These are phyloP conservation scores for Caerostris extrusa DNA, from an alignment of 1,140 invertebrate species.

Conservation along the genomic window DNA sequence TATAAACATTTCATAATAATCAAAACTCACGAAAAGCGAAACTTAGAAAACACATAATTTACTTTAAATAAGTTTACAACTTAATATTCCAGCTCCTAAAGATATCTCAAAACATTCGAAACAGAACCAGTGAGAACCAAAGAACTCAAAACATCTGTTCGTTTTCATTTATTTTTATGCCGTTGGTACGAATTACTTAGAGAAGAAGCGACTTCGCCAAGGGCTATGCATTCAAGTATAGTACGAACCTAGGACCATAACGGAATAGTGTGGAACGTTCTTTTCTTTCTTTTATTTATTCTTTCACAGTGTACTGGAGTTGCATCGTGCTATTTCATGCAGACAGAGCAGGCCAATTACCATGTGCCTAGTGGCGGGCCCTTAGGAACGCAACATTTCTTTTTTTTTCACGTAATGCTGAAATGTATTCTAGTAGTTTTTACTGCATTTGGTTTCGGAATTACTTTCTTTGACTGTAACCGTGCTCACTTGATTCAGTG, in stretches of 20 bases:
- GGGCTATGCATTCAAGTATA: slow-evolving; percentile 17
- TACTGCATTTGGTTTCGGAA: slow-evolving; percentile 8
- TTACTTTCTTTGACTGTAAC: slow-evolving; percentile 26
- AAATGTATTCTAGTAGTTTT: slow-evolving; percentile 14
- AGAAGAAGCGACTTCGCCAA: slow-evolving; percentile 8
- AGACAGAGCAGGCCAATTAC: slow-evolving; percentile 20
- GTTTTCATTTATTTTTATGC: slow-evolving; percentile 28
- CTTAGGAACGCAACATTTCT: neutral
- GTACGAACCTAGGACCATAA: slow-evolving; percentile 5
- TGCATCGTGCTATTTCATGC: slow-evolving; percentile 29
- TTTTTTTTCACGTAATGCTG: neutral
- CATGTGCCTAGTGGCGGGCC: slow-evolving; percentile 23
- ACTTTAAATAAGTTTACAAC: neutral
- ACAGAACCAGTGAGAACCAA: neutral
- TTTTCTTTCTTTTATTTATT: neutral
- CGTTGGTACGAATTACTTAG: slow-evolving; percentile 7
- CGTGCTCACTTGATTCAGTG: neutral
- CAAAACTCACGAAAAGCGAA: too few relatives aligned
- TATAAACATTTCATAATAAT: too few relatives aligned
- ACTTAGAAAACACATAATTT: neutral
- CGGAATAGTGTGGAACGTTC: slow-evolving; percentile 4
- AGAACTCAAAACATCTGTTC: slow-evolving; percentile 19
- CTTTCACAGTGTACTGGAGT: slow-evolving; percentile 15
- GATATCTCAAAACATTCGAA: neutral
- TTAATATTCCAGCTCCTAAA: neutral